Base-by-base conservation (phyloP, 2,113 vertebrate species). In the Bolborhynchus lineola region DNA sequence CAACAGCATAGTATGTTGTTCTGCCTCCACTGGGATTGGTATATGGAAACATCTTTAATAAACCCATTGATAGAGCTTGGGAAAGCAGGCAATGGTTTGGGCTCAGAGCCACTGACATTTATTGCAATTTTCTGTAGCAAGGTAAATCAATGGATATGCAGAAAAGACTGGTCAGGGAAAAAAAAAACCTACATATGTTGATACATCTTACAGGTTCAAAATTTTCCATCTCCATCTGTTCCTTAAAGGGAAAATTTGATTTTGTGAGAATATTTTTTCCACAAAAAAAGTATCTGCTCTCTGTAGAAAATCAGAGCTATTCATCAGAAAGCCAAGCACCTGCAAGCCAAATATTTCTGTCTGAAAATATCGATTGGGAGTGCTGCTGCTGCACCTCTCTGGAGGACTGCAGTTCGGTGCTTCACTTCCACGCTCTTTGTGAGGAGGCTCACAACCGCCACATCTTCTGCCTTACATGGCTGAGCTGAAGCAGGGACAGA, bases 271-370 rank as follows among this genome's bases (percentile, higher is more conserved):
- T 64, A 60, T 50, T 64, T 92, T 94, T 85, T 69, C 53, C 35
- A 47, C 16, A 71, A 82, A 92, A 80, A 82, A 90, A 74, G 25
- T 63, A 50, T 92, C 59, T 85, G 41, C 74, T 81, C 83, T 86
- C 85, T 83, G 60, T 86, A 90, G 88, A 83, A 96, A 93, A 95
- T 92, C 67, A 93, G 68, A 85, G 64, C 68, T 92, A 71, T 94
- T 96, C 60, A 92, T 90, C 68, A 94, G 80, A 86, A 82, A 94
- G 76, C 60, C 82, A 88, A 92, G 86, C 93, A 93, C 88, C 91
- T 96, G 89, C 86, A 84, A 93, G 52, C 55, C 86, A 92, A 75
- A 89, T 86, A 86, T 84, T 97, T 92, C 83, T 95, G 83, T 64
- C 69, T 78, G 90, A 42, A 91, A 81, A n/a, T 74, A 70, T 52